These are phyloP conservation scores for Calameuta filiformis DNA, from an alignment of 2,888 invertebrate species.

Conservation along the genomic window DNA sequence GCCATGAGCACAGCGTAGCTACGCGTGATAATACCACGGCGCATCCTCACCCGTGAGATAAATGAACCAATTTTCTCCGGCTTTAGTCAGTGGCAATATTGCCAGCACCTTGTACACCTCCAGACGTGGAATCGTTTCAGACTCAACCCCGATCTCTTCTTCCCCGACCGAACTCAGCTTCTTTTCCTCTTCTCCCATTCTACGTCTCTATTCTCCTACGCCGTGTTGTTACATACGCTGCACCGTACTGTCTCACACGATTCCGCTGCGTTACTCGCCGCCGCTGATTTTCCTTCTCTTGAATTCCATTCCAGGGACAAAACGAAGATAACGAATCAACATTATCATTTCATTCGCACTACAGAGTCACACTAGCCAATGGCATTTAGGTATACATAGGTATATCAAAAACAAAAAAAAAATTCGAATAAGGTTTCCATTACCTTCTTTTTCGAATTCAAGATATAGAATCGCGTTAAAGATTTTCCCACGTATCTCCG, in stretches of 20 bases:
- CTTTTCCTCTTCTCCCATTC: not conserved
- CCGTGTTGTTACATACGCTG: not conserved
- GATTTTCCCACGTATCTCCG: not conserved
- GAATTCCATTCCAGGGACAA: slow-evolving; percentile 17
- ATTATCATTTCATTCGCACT: slow-evolving; percentile 47
- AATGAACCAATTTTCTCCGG: slow-evolving; percentile 58
- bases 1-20: slow-evolving; percentile 18
- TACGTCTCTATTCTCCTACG: not conserved
- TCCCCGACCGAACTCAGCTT: not conserved
- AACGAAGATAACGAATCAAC: slow-evolving; percentile 39
- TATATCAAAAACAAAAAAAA: not conserved
- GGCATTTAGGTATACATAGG: not conserved
- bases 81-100: slow-evolving; percentile 55
- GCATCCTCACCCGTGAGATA: slow-evolving; percentile 42
- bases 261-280: not conserved
- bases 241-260: not conserved
- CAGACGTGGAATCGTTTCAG: slow-evolving; percentile 28
- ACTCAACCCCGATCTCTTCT: slow-evolving; percentile 18
- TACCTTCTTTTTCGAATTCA: not conserved
- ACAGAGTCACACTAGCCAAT: slow-evolving; percentile 41
- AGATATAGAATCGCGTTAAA: not conserved
- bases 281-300: slow-evolving; percentile 25
- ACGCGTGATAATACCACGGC: slow-evolving; percentile 44
- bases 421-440: not conserved
- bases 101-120: slow-evolving; percentile 30